phyloP scores from a whole-genome alignment of 1,140 invertebrate genomes.

The Drosophila sucinea region DNA sequence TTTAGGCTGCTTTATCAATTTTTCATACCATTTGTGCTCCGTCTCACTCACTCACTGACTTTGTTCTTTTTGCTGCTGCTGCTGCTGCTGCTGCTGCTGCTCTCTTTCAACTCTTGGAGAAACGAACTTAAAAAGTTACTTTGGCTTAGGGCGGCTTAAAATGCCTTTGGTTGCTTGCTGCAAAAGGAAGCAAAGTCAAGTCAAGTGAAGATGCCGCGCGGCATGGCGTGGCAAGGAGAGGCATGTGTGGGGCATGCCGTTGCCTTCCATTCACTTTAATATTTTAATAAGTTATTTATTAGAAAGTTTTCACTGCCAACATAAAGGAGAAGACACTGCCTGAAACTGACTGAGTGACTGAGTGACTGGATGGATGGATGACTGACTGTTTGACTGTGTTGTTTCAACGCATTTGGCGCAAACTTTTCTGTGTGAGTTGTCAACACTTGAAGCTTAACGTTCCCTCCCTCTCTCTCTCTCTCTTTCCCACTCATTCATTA shows the following conservation, averaged over 20 bases:
- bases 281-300: conserved; percentile 68
- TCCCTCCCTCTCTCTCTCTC: not conserved
- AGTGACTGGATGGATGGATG: not conserved
- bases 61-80: not conserved
- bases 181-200: not conserved
- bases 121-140: conserved; percentile 63
- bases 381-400: conserved; percentile 28
- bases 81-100: not conserved
- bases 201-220: not conserved
- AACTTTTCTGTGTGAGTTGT: conserved; percentile 54
- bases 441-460: conserved; percentile 55
- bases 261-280: conserved; percentile 48
- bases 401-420: conserved; percentile 46
- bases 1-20: no score
- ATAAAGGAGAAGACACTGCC: not conserved
- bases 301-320: conserved; percentile 49
- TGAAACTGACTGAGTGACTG: not conserved
- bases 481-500: conserved; percentile 32
- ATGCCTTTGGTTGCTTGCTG: conserved; percentile 24
- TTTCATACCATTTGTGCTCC: not conserved
- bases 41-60: not conserved
- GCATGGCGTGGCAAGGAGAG: not conserved
- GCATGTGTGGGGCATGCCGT: conserved; percentile 12
- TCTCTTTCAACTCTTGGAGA: conserved; percentile 23
- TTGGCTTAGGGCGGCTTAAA: conserved; percentile 57